These are phyloP conservation scores for Falco columbarius DNA, from an alignment of 2,797 vertebrate species.

Conservation along the genomic window DNA sequence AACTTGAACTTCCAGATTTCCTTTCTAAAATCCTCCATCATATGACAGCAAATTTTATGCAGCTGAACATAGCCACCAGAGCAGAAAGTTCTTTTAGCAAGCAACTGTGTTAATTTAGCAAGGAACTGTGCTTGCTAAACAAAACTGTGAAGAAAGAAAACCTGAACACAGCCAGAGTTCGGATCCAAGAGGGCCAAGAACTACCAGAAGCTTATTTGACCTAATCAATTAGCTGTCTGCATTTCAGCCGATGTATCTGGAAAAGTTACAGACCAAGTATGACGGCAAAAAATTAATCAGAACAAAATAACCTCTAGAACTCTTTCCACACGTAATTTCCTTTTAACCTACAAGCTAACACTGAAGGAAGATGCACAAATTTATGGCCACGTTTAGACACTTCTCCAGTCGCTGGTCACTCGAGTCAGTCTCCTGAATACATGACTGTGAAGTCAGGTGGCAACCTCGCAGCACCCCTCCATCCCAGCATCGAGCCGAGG, in stretches of 20 bases:
- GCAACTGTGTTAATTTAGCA: neutral
- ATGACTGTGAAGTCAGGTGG: neutral
- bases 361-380: neutral
- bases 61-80: constrained; percentile 4
- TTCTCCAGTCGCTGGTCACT: rapidly evolving
- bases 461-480: neutral
- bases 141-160: neutral
- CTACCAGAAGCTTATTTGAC: neutral
- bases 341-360: neutral
- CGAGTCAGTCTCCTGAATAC: neutral
- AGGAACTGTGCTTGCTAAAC: neutral
- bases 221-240: neutral
- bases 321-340: neutral
- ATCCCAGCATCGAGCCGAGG: rapidly evolving
- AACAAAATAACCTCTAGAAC: neutral
- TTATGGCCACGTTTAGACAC: neutral
- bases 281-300: neutral
- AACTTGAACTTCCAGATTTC: neutral
- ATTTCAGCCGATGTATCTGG: neutral
- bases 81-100: constrained; percentile 24
- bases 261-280: neutral
- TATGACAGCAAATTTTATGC: neutral
- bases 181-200: neutral
- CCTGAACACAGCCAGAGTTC: neutral
- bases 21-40: neutral